These are phyloP conservation scores for Solen grandis DNA, from an alignment of 1,140 invertebrate species.

Conservation along the genomic window DNA sequence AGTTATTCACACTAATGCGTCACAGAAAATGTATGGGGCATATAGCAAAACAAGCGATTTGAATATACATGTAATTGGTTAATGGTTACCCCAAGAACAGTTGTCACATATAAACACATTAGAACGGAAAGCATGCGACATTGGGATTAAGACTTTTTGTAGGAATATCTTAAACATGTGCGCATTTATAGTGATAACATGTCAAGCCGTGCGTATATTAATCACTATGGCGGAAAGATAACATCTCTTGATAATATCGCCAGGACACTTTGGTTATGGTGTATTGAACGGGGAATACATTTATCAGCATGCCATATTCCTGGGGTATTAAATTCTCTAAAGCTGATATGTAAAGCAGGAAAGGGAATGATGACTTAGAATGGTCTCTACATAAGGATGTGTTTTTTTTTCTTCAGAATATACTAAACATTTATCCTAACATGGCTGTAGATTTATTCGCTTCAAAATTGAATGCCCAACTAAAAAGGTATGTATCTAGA, in stretches of 20 bases:
- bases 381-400: too few species aligned
- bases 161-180: not conserved
- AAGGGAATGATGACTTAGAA: too few species aligned
- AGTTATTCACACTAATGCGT: slow-evolving; percentile 4
- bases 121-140: slow-evolving; percentile 40
- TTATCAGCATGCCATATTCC: slow-evolving; percentile 5
- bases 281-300: not conserved
- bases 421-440: too few species aligned
- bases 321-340: not conserved
- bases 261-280: slow-evolving; percentile 1
- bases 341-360: too few species aligned
- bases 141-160: slow-evolving; percentile 4
- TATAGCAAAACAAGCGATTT: slow-evolving; percentile 8
- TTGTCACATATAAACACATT: slow-evolving; percentile 7
- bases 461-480: too few species aligned
- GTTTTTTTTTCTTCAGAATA: too few species aligned
- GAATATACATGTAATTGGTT: not conserved
- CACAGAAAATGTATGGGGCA: slow-evolving; percentile 15
- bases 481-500: not conserved
- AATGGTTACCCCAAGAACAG: slow-evolving; percentile 10
- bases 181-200: slow-evolving; percentile 11
- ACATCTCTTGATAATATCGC: not conserved
- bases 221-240: not conserved
- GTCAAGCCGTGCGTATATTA: slow-evolving; percentile 8
- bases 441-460: too few species aligned